phyloP scores from a whole-genome alignment of 2,113 vertebrate genomes.

The Notothenia rossii region DNA sequence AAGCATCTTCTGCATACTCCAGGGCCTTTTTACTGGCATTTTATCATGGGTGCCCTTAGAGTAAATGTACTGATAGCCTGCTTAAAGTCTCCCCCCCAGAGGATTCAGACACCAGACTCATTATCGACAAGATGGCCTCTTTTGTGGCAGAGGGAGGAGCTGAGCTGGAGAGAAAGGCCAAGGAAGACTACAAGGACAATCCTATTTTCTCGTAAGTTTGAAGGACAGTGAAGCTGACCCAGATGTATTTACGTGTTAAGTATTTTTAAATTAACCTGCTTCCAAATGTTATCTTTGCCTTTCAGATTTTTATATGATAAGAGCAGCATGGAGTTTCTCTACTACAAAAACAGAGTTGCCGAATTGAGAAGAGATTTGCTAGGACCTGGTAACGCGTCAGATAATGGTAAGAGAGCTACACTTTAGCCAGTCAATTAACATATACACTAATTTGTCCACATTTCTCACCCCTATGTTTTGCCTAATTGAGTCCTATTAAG shows the following conservation, averaged over 20 bases:
- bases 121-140: slow-evolving; percentile 95
- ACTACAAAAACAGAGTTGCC: slow-evolving; percentile 95
- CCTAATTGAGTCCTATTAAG: not conserved
- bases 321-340: slow-evolving; percentile 93
- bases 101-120: slow-evolving; percentile 91
- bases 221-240: not conserved
- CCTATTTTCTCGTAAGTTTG: slow-evolving; percentile 92
- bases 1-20: slow-evolving; percentile 53
- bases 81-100: slow-evolving; percentile 99
- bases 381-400: slow-evolving; percentile 69
- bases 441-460: not conserved
- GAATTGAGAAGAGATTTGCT: slow-evolving; percentile 86
- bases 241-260: not conserved
- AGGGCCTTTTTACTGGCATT: slow-evolving; percentile 66
- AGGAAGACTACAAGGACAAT: slow-evolving; percentile 95
- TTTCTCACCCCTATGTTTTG: not conserved
- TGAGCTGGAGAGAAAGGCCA: slow-evolving; percentile 92
- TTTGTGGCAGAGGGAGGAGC: slow-evolving; percentile 96
- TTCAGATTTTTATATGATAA: slow-evolving; percentile 94
- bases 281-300: not conserved
- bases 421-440: not conserved
- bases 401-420: slow-evolving; percentile 86
- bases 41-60: slow-evolving; percentile 85
- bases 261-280: not conserved
- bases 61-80: slow-evolving; percentile 95